phyloP scores from a whole-genome alignment of 2,113 vertebrate species.

The Acrocephalus arundinaceus region DNA sequence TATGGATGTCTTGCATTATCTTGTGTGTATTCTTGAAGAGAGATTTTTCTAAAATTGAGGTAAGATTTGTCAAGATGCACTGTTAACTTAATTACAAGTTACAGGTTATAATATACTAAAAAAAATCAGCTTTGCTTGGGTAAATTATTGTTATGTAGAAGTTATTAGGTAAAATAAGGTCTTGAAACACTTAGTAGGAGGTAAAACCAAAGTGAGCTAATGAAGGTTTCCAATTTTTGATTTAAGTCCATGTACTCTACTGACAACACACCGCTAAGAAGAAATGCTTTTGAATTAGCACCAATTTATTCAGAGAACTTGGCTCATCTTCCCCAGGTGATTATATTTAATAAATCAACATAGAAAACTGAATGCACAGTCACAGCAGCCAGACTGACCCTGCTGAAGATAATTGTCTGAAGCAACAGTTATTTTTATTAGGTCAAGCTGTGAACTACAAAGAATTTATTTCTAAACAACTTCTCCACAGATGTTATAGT shows the following conservation, averaged over 20 bases:
- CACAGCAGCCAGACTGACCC: background rate
- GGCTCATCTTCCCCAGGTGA: background rate
- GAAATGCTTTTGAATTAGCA: background rate
- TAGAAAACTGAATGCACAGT: background rate
- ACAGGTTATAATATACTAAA: background rate
- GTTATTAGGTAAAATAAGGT: background rate
- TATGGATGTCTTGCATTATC: background rate
- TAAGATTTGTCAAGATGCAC: background rate
- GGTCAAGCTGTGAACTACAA: background rate
- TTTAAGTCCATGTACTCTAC: background rate
- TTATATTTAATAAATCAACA: slow-evolving; percentile 1
- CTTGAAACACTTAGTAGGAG: background rate
- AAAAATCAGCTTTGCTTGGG: background rate
- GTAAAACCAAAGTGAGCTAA: background rate
- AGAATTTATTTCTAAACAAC: background rate
- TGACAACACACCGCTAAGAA: background rate
- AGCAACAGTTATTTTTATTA: slow-evolving; percentile 12
- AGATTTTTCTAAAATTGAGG: background rate
- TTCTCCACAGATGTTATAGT: background rate
- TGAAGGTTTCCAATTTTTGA: background rate
- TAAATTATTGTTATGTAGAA: background rate
- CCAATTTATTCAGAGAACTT: background rate
- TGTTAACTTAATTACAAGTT: background rate
- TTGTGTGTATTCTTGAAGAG: background rate
- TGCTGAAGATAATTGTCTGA: background rate